phyloP scores from a whole-genome alignment of 2,113 vertebrate genomes.

The Chaetorhynchus papuensis region DNA sequence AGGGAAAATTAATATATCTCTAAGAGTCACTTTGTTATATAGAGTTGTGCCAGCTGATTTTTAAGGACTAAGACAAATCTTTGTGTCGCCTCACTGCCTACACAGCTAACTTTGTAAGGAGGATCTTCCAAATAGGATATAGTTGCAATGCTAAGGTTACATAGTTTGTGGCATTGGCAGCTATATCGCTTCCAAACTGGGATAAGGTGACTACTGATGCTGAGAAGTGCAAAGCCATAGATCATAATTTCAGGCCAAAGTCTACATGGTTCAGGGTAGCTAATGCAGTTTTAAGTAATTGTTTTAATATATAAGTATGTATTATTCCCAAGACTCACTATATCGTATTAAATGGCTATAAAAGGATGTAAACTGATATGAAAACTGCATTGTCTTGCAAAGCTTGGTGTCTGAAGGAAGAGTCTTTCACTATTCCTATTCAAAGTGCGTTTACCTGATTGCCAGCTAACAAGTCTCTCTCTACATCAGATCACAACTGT shows the following conservation, averaged over 20 bases:
- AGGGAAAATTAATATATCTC: background rate
- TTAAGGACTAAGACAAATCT: background rate
- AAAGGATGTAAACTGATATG: background rate
- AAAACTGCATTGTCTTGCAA: background rate
- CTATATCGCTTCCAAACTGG: fast-evolving
- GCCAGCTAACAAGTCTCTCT: background rate
- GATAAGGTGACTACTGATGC: background rate
- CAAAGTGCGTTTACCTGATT: background rate
- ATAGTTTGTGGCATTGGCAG: fast-evolving
- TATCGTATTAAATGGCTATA: background rate
- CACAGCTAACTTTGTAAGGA: background rate
- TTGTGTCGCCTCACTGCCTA: background rate
- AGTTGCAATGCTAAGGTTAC: background rate
- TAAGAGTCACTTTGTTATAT: fast-evolving
- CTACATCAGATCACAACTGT: background rate
- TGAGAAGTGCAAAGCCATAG: background rate
- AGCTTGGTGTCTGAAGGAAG: background rate
- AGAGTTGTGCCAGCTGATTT: background rate
- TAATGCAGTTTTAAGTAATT: background rate
- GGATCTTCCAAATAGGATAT: background rate
- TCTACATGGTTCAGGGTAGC: background rate
- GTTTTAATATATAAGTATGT: background rate
- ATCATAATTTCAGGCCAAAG: background rate
- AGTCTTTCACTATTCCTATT: background rate
- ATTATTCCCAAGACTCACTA: background rate